A percentile compares a stretch with the other conserved stretches of the same genome.
These are phyloP conservation scores for Hippolais icterina DNA, from an alignment of 2,113 vertebrate genomes.

Conservation along the genomic window DNA sequence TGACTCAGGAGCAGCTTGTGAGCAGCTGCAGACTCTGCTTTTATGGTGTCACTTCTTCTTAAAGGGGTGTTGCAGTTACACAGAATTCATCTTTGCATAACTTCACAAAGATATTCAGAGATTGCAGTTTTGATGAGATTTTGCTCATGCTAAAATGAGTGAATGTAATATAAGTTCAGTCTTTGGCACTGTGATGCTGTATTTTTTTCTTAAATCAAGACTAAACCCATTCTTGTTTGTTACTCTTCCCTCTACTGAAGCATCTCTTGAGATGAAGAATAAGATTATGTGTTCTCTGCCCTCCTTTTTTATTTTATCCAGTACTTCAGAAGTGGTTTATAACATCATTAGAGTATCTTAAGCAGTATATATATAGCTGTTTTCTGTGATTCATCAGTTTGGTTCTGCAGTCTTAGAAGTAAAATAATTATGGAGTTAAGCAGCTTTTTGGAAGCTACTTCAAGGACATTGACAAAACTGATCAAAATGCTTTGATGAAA, in stretches of 20 bases:
- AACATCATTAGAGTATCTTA: not conserved
- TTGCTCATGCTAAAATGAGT: not conserved
- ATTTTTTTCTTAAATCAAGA: not conserved
- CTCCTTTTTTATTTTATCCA: not conserved
- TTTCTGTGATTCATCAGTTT: not conserved
- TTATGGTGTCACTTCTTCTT: not conserved
- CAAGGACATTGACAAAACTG: not conserved
- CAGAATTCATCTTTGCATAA: not conserved
- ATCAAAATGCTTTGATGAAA: not conserved
- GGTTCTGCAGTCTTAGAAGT: not conserved
- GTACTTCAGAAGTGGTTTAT: not conserved
- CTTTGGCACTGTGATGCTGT: not conserved
- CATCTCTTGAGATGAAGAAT: not conserved
- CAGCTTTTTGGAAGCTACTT: not conserved
- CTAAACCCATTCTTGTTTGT: not conserved
- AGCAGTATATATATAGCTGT: not conserved
- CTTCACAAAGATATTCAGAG: not conserved
- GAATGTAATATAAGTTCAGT: not conserved
- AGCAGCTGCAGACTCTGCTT: constrained; percentile 32
- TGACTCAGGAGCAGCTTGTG: constrained; percentile 21
- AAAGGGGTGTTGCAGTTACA: not conserved
- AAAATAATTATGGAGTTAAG: not conserved
- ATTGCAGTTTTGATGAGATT: not conserved
- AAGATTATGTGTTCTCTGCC: not conserved
- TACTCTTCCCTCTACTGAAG: not conserved